Evolutionary conservation across 2,113 vertebrate genomes (phyloP).

Genomic region (Tychaedon coryphoeus): DNA sequence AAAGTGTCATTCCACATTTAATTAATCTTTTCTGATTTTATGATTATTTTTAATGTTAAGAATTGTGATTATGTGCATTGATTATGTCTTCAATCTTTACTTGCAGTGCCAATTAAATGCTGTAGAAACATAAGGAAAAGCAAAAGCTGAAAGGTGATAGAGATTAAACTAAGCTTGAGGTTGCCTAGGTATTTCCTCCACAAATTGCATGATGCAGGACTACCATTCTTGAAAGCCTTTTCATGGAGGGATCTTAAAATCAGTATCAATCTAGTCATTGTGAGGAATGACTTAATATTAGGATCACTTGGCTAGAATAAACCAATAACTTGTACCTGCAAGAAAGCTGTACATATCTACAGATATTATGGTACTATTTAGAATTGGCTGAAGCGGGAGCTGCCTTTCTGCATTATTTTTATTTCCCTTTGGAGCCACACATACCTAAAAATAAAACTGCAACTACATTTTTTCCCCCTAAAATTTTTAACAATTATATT

Average conservation of each 20-base stretch:
- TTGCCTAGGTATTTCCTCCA: not conserved
- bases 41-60: not conserved
- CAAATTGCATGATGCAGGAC: not conserved
- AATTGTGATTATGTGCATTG: not conserved
- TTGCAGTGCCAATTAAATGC: not conserved
- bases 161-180: not conserved
- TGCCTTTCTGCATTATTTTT: not conserved
- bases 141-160: not conserved
- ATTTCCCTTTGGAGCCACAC: not conserved
- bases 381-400: not conserved
- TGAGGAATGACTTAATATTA: not conserved
- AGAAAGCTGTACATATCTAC: not conserved
- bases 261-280: not conserved
- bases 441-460: not conserved
- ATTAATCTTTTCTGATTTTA: not conserved
- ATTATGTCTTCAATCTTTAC: not conserved
- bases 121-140: not conserved
- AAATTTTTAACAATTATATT: constrained; percentile 60
- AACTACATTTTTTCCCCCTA: not conserved
- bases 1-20: not conserved
- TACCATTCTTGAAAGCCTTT: not conserved
- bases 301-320: not conserved
- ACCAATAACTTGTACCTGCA: not conserved
- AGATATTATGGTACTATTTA: not conserved
- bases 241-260: not conserved